These are phyloP conservation scores for Mechanitis mazaeus DNA, from an alignment of 2,888 invertebrate genomes.

Conservation along the genomic window DNA sequence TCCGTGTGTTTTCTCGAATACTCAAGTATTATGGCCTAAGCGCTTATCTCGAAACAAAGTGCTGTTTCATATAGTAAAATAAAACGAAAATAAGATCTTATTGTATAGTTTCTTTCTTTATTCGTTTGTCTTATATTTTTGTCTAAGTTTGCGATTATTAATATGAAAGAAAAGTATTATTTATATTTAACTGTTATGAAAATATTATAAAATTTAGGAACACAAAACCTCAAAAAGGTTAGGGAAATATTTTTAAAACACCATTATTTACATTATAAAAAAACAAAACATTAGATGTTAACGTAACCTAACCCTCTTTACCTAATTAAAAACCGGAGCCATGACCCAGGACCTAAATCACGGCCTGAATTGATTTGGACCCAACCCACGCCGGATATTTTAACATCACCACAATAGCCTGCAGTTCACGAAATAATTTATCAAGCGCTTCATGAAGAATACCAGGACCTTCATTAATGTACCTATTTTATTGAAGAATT, in stretches of 20 bases:
- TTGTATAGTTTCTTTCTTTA: slow-evolving; percentile 15
- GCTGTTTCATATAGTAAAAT: slow-evolving; percentile 31
- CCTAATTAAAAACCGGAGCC: slow-evolving; percentile 57
- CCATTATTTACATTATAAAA: slow-evolving; percentile 4
- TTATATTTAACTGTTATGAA: neutral
- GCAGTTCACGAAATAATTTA: slow-evolving; percentile 28
- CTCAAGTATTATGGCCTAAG: slow-evolving; percentile 30
- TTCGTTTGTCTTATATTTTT: slow-evolving; percentile 22
- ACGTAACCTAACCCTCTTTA: slow-evolving; percentile 40
- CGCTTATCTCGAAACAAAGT: slow-evolving; percentile 32
- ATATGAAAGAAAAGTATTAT: too few species aligned
- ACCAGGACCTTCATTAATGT: neutral
- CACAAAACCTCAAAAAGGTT: neutral
- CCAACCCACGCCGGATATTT: slow-evolving; percentile 26
- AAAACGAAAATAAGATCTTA: slow-evolving; percentile 25
- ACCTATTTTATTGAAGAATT: neutral
- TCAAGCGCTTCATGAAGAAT: slow-evolving; percentile 14
- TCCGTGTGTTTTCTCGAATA: slow-evolving; percentile 17
- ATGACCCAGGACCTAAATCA: slow-evolving; percentile 29
- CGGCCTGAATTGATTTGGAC: slow-evolving; percentile 29
- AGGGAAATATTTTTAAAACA: neutral
- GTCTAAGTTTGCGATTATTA: neutral
- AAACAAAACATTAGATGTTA: slow-evolving; percentile 45
- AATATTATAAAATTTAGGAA: neutral
- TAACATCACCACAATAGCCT: slow-evolving; percentile 26